Evolutionary conservation across 2,797 vertebrate species (phyloP), one percentile per base, ranked within the genome.

Genomic region (Xenops minutus): DNA sequence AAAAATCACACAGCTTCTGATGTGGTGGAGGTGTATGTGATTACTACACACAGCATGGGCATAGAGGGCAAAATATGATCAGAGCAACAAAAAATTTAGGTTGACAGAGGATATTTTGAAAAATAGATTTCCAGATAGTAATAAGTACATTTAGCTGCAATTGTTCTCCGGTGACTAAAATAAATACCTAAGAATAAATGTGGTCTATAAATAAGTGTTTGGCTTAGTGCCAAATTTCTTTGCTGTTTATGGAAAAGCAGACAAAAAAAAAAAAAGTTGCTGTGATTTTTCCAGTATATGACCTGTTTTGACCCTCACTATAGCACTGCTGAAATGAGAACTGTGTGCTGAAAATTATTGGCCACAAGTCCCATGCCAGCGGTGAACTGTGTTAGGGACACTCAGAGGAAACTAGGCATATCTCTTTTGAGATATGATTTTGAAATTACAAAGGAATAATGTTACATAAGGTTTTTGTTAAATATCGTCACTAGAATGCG

Each of bases 201-300:
- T 69, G 80, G 43, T 67, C 85, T 95, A 96, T 93, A 96, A 97
- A 96, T 96, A 96, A 87, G 20, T 64, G 11, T 71, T 89, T 95
- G 96, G 68, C 46, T 23, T 76, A 19, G 12, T 7, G 43, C 80
- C 94, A 81, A 20, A 39, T 93, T 93, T 96, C 18, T 84, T 22
- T 95, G n/a, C 74, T 85, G 88, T 96, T 97, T 96, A 74, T 96
- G 92, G 96, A 95, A 96, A 95, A 88, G 73, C 44, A 80, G 61
- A 56, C 54, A 6, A 2, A 9, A 21, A 44, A 51, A 48, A 87
- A 80, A 92, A 81, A 52, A 86, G 52, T 88, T 67, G 46, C 81
- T 90, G 34, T 93, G 91, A 95, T 75, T 92, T 92, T 91, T 96
- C 93, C 88, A 87, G 82, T 73, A 18, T 66, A 56, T 74, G 88